Conservation (phyloP, 2,113 vertebrate genomes). For the Elanus axillaris region DNA sequence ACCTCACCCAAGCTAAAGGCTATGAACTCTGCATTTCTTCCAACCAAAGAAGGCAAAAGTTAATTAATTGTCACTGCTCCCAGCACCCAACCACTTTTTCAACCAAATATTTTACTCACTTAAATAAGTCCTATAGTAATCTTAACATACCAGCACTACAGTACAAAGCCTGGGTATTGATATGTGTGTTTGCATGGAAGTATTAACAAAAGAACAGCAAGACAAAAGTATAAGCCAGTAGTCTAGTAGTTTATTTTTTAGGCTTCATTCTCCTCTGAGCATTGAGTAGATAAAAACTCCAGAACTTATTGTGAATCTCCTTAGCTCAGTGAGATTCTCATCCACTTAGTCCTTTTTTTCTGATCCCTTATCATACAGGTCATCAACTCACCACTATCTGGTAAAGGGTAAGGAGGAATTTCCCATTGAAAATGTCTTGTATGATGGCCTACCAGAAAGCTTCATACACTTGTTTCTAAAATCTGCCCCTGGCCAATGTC, state of each 20-base stretch:
- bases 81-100: not conserved
- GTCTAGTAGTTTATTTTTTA: not conserved
- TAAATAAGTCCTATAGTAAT: not conserved
- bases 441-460: not conserved
- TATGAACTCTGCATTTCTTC: not conserved
- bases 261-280: not conserved
- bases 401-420: not conserved
- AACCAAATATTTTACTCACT: constrained; percentile 32
- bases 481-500: not conserved
- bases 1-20: not conserved
- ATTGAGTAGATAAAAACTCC: not conserved
- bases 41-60: not conserved
- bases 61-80: not conserved
- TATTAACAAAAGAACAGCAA: not conserved
- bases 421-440: not conserved
- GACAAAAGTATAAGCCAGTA: not conserved
- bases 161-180: not conserved
- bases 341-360: not conserved
- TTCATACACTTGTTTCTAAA: not conserved
- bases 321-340: not conserved
- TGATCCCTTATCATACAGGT: not conserved
- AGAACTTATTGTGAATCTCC: not conserved
- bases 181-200: not conserved
- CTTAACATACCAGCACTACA: not conserved
- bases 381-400: not conserved